Conservation (phyloP, 2,797 vertebrate species). For the Cygnus olor region DNA sequence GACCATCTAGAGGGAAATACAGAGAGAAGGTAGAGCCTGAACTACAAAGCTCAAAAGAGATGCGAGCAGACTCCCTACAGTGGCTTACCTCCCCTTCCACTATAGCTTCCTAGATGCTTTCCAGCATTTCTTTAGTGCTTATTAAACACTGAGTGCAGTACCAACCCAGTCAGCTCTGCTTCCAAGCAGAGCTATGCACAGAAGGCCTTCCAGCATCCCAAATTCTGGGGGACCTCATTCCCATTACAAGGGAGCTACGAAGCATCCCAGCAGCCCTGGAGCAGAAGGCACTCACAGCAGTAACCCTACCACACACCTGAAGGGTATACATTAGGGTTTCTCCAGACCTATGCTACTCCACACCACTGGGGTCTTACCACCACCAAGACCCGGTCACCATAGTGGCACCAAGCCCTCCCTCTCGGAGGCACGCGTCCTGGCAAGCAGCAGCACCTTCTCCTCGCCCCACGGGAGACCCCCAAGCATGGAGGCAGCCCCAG, state of each 20-base stretch:
- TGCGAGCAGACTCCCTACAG: accelerated
- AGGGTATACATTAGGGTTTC: accelerated
- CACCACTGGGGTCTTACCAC: accelerated
- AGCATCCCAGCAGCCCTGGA: accelerated
- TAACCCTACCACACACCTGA: accelerated
- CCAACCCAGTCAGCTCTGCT: accelerated
- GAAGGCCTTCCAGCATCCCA: accelerated
- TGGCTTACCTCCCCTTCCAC: background rate
- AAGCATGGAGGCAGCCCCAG: accelerated
- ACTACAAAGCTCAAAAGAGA: background rate
- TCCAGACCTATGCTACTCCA: accelerated
- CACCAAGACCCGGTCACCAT: accelerated
- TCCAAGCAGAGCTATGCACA: accelerated
- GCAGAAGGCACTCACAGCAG: accelerated
- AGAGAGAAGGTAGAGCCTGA: too few species aligned
- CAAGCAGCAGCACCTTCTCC: background rate
- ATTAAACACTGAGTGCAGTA: background rate
- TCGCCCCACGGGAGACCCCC: accelerated
- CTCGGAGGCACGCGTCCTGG: accelerated
- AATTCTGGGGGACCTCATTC: accelerated
- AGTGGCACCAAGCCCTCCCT: accelerated
- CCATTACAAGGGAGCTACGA: accelerated
- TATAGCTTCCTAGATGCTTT: background rate
- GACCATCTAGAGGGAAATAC: background rate
- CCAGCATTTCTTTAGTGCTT: background rate